phyloP scores from a whole-genome alignment of 2,888 invertebrate genomes.

The Cybosia mesomella region DNA sequence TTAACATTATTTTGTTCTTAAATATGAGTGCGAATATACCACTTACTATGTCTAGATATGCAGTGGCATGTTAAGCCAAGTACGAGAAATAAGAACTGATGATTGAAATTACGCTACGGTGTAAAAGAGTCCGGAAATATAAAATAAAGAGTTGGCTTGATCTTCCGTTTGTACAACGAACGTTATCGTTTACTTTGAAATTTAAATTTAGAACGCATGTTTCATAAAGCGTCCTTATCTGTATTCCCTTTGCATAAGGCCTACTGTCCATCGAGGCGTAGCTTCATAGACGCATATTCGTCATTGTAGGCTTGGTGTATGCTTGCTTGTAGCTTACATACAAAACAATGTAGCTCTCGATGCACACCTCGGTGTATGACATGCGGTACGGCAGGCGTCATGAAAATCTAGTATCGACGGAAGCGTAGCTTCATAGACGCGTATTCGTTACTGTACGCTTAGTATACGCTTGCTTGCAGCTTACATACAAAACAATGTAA shows the following conservation, averaged over 20 bases:
- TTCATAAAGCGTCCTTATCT: slow-evolving; percentile 57
- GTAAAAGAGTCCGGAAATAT: slow-evolving; percentile 22
- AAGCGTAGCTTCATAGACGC: too few relatives aligned
- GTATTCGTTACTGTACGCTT: too few relatives aligned
- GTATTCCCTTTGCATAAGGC: slow-evolving; percentile 58
- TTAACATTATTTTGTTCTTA: neutral
- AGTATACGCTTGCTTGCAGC: too few relatives aligned
- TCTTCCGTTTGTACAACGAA: slow-evolving; percentile 44
- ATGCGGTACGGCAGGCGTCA: too few relatives aligned
- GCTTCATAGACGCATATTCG: too few relatives aligned
- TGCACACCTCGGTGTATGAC: too few relatives aligned
- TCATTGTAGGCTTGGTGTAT: too few relatives aligned
- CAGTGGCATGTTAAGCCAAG: neutral
- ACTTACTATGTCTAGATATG: neutral
- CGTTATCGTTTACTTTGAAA: slow-evolving; percentile 56
- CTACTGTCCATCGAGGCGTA: too few relatives aligned
- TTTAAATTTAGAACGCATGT: slow-evolving; percentile 63
- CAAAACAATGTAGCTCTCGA: too few relatives aligned
- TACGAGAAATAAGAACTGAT: neutral
- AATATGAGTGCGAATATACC: neutral
- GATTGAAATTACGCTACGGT: slow-evolving; percentile 23
- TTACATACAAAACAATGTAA: too few relatives aligned
- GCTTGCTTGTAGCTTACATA: too few relatives aligned
- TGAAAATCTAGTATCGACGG: too few relatives aligned
- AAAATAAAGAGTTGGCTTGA: slow-evolving; percentile 43